Evolutionary conservation across 1,140 invertebrate species (phyloP).

Genomic region (Armadillidium nasatum): DNA sequence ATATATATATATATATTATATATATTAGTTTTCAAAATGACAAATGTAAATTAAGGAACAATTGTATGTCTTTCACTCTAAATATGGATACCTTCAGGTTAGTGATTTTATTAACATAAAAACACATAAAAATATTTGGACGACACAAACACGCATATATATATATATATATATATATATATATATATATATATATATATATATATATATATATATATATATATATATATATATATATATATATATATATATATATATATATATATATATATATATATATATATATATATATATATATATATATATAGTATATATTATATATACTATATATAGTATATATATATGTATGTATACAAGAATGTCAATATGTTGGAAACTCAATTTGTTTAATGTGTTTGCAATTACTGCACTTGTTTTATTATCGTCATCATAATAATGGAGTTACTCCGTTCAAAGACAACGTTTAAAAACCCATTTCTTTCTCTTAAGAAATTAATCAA

Average conservation of each 20-base stretch:
- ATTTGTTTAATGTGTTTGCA: neutral
- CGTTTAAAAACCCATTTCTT: neutral
- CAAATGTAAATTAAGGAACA: no score
- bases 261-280: constrained; percentile 14
- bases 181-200: no score
- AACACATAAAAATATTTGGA: no score
- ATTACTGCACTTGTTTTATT: neutral
- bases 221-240: neutral
- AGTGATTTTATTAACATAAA: no score
- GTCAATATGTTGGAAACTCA: no score
- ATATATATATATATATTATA: no score
- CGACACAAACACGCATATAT: no score
- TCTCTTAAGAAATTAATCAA: neutral
- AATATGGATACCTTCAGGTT: no score
- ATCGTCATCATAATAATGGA: constrained; percentile 2
- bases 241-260: neutral
- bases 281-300: constrained; percentile 28
- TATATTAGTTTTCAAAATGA: no score
- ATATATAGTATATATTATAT: constrained; percentile 23
- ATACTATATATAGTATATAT: constrained; percentile 10
- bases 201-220: no score
- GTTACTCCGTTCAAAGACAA: neutral
- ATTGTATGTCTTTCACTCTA: no score
- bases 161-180: no score
- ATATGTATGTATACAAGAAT: neutral